phyloP scores from a whole-genome alignment of 1,140 invertebrate species.

The Stenopsyche tienmushanensis region DNA sequence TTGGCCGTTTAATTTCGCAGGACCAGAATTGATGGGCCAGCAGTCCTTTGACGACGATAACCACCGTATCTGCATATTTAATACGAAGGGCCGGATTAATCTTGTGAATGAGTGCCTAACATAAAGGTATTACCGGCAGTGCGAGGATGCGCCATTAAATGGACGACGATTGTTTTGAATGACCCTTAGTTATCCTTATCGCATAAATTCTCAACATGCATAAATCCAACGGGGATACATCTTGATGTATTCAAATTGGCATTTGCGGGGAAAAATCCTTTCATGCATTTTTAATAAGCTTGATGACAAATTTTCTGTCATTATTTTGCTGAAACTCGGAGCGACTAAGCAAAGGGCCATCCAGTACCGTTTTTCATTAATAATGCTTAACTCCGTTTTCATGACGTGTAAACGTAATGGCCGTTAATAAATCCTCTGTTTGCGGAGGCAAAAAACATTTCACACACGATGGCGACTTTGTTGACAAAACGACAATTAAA shows the following conservation, averaged over 20 bases:
- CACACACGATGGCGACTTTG: neutral
- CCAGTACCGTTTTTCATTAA: slow-evolving; percentile 27
- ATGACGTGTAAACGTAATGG: slow-evolving; percentile 21
- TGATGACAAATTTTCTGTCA: slow-evolving; percentile 3
- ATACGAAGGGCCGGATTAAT: slow-evolving; percentile 24
- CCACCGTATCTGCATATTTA: slow-evolving; percentile 20
- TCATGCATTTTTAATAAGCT: too few species aligned
- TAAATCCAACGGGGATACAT: too few species aligned
- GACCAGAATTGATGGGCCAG: slow-evolving; percentile 5
- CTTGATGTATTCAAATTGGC: too few species aligned
- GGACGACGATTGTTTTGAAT: neutral
- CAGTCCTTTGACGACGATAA: too few species aligned
- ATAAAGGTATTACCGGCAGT: slow-evolving; percentile 22
- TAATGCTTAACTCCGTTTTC: slow-evolving; percentile 20
- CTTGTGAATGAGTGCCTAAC: slow-evolving; percentile 27
- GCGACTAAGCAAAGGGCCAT: slow-evolving; percentile 5
- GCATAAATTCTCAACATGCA: too few species aligned
- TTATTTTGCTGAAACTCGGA: neutral
- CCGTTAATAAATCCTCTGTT: slow-evolving; percentile 19
- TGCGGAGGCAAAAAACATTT: slow-evolving; percentile 10
- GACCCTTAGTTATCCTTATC: too few species aligned
- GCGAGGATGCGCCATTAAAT: too few species aligned
- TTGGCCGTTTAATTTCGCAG: slow-evolving; percentile 16
- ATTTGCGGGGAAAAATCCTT: too few species aligned
- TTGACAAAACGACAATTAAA: slow-evolving; percentile 33